Base-by-base conservation (phyloP, 2,797 vertebrate genomes). In the Halcyon badia region DNA sequence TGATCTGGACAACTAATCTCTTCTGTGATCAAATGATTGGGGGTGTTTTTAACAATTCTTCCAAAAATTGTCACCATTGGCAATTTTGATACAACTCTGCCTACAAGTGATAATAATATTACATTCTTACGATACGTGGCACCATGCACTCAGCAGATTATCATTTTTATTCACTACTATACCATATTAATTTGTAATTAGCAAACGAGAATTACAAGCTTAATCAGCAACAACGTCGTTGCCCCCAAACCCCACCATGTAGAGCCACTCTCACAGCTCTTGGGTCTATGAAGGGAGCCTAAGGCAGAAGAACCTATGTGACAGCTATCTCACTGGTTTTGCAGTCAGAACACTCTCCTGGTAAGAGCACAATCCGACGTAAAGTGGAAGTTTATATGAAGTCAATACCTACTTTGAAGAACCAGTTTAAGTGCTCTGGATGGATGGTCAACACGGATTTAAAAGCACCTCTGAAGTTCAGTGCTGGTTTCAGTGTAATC, bases 391-490 rank as follows among this genome's bases (percentile, higher is more conserved):
- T 79, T 84, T 86, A 31, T 24, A 18, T 7, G 37, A 85, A 89
- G 17, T 37, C 61, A 71, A 37, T 51, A 78, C 41, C 61, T 73
- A 6, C 37, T 85, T 75, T 44, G 81, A 25, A 75, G 57, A 78
- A 78, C 4, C 12, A 42, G 13, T 5, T 71, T 28, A 62, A 77
- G 51, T 66, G 33, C 39, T 73, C 66, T 90, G 70, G 9, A 28
- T 31, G 20, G 28, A 33, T 60, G 51, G 30, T 6, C 71, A 87
- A 1, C 3, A 4, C 31, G 51, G 24, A 7, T 39, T 61, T 83
- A 88, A 86, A 80, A 83, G 71, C 33, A 85, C 7, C 33, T 62
- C 41, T 77, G 64, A 83, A 89, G 49, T 71, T 87, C 37, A 68
- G 22, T 20, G 48, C 13, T 73, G 20, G 37, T 64, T 92, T 92